Percentiles rank a stretch among this genome's conserved stretches.
Evolutionary conservation across 1,140 invertebrate genomes (phyloP).

Genomic region (Zaprionus lachaisei): DNA sequence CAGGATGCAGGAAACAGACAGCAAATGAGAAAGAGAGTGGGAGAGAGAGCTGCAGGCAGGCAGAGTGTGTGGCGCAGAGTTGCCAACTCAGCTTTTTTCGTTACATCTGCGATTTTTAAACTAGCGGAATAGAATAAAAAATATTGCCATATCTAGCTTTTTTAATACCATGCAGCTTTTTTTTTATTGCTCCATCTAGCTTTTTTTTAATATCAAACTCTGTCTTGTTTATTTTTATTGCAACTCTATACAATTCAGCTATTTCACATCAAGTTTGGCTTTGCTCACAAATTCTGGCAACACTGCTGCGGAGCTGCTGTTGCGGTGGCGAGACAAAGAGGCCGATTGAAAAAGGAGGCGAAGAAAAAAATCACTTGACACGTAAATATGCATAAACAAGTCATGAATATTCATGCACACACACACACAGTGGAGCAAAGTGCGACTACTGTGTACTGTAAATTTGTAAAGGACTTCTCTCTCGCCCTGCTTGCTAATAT

Average conservation of each 20-base stretch:
- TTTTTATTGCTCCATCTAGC: too few species aligned
- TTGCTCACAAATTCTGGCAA: too few species aligned
- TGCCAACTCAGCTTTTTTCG: too few species aligned
- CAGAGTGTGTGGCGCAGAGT: background rate
- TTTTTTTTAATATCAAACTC: too few species aligned
- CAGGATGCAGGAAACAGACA: constrained; percentile 49
- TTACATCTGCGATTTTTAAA: too few species aligned
- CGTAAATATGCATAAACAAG: constrained; percentile 84
- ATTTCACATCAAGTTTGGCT: too few species aligned
- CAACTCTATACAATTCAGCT: too few species aligned
- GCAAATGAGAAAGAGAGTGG: constrained; percentile 5
- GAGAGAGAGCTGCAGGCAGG: background rate
- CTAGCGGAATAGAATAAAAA: too few species aligned
- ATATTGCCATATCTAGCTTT: too few species aligned
- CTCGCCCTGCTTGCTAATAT: constrained; percentile 58
- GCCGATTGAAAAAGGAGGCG: constrained; percentile 36
- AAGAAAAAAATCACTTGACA: constrained; percentile 74
- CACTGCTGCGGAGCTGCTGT: too few species aligned
- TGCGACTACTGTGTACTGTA: constrained; percentile 27
- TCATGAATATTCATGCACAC: constrained; percentile 79
- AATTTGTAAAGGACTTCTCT: constrained; percentile 66
- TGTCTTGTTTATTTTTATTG: too few species aligned
- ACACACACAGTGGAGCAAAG: constrained; percentile 22
- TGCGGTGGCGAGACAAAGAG: constrained; percentile 33
- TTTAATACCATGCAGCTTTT: too few species aligned